Evolutionary conservation across 2,888 invertebrate genomes (phyloP).

Genomic region (Leptinotarsa juncta): DNA sequence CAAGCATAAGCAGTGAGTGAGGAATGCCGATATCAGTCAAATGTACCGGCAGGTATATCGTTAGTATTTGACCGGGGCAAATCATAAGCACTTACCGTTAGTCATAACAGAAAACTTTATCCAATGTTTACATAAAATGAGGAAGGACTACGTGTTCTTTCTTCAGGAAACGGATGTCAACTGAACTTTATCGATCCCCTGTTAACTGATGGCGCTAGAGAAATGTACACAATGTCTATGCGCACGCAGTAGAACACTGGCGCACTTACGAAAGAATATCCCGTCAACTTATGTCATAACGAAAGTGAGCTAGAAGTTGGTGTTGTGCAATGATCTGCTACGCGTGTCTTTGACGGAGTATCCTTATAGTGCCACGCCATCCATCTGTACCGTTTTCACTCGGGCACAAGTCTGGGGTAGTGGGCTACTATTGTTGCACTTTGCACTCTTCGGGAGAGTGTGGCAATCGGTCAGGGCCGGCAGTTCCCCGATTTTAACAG

Average conservation of each 20-base stretch:
- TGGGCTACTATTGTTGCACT: conserved; percentile 23
- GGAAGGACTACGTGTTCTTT: conserved; percentile 20
- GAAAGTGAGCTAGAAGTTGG: not conserved
- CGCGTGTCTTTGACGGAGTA: not conserved
- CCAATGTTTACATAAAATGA: conserved; percentile 15
- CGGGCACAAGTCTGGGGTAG: conserved; percentile 25
- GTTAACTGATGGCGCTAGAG: not conserved
- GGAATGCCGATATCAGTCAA: not conserved
- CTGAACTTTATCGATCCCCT: conserved; percentile 33
- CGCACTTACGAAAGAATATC: conserved; percentile 25
- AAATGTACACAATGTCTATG: conserved; percentile 25
- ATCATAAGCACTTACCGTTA: conserved; percentile 36
- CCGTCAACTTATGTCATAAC: conserved; percentile 2
- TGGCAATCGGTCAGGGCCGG: conserved; percentile 23
- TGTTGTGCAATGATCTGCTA: not conserved
- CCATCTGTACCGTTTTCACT: not conserved
- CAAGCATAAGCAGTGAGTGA: not conserved
- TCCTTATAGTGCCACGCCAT: not conserved
- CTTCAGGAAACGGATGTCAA: conserved; percentile 36
- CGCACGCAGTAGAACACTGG: conserved; percentile 40
- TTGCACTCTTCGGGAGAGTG: conserved; percentile 8
- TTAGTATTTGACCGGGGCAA: conserved; percentile 9
- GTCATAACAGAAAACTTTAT: conserved; percentile 31
- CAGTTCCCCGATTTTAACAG: not conserved
- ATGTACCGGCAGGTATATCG: conserved; percentile 9